Evolutionary conservation across 1,140 invertebrate species (phyloP).

Genomic region (Acromyrmex heyeri): DNA sequence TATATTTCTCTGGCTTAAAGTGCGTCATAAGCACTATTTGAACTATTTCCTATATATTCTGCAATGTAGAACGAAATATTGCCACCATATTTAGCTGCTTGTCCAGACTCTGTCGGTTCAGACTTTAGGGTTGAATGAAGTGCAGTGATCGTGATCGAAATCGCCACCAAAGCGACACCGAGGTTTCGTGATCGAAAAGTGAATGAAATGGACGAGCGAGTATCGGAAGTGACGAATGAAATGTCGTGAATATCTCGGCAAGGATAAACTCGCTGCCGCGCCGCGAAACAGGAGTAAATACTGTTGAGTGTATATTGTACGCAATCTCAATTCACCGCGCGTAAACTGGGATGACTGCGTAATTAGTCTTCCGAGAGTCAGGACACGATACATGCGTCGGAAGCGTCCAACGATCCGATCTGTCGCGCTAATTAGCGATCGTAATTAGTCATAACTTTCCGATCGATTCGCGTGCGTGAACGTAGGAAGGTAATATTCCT

Average conservation of each 20-base stretch:
- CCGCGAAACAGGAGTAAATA: not conserved
- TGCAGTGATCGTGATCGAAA: too few relatives aligned
- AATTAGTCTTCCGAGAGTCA: constrained; percentile 7
- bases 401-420: constrained; percentile 24
- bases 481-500: not conserved
- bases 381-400: not conserved
- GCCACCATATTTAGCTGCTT: too few relatives aligned
- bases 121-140: too few relatives aligned
- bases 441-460: constrained; percentile 41
- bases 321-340: not conserved
- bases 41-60: too few relatives aligned
- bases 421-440: constrained; percentile 42
- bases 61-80: too few relatives aligned
- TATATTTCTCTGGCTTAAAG: too few relatives aligned
- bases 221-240: too few relatives aligned
- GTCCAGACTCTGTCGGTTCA: too few relatives aligned
- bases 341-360: not conserved
- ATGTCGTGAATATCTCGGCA: not conserved
- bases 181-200: too few relatives aligned
- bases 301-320: not conserved
- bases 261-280: not conserved
- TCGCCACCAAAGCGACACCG: too few relatives aligned
- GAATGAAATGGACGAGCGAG: too few relatives aligned
- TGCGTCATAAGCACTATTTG: too few relatives aligned
- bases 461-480: not conserved